phyloP scores from a whole-genome alignment of 2,113 vertebrate species.

The Miniopterus natalensis region DNA sequence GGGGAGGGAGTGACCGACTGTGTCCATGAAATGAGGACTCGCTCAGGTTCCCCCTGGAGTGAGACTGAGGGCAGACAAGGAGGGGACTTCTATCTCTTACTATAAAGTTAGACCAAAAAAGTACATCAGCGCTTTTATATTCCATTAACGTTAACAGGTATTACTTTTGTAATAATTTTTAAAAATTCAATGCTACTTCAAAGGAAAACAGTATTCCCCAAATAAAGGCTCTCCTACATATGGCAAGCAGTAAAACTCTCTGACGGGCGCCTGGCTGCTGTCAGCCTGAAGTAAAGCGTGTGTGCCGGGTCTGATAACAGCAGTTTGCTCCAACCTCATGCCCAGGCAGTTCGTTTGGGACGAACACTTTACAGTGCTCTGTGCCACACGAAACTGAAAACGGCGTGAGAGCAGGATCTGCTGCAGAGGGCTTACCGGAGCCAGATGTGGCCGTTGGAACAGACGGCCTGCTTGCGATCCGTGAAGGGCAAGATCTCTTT shows the following conservation, averaged over 20 bases:
- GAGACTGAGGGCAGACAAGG: background rate
- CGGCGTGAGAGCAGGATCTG: background rate
- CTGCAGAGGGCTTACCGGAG: constrained; percentile 90
- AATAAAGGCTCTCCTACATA: background rate
- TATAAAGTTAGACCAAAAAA: background rate
- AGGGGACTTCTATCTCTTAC: background rate
- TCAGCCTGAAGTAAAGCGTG: too few species aligned
- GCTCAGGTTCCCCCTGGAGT: background rate
- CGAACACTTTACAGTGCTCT: too few species aligned
- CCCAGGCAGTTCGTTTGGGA: fast-evolving
- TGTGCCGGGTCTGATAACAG: background rate
- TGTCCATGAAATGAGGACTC: too few species aligned
- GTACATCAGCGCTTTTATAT: background rate
- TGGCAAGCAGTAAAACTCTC: too few species aligned
- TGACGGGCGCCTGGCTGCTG: too few species aligned
- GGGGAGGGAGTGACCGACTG: fast-evolving
- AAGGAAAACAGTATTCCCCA: background rate
- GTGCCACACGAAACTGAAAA: background rate
- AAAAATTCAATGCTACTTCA: background rate
- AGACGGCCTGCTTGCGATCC: constrained; percentile 92
- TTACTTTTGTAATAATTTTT: background rate
- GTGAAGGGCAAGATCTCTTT: constrained; percentile 95
- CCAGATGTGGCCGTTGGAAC: constrained; percentile 97
- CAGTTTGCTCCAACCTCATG: background rate
- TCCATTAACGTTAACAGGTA: background rate